A percentile compares a stretch with the other conserved stretches of the same genome.
phyloP scores from a whole-genome alignment of 53 echinoderm and acorn worm species.

The Paracentrotus lividus region DNA sequence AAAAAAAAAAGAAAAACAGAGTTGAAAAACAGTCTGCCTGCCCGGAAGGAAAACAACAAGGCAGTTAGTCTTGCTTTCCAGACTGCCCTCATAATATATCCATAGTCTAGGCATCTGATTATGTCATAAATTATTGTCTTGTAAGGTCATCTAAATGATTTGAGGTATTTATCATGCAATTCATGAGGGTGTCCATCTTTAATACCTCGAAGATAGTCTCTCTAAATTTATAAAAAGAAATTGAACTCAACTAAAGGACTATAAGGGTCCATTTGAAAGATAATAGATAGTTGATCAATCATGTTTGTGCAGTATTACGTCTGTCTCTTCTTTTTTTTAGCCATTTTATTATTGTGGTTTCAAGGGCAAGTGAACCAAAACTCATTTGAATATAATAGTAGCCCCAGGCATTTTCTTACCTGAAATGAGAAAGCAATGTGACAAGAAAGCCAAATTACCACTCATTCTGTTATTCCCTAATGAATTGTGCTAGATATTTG shows the following conservation, averaged over 20 bases:
- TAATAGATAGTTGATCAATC: not conserved
- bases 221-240: no score
- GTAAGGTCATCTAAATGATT: not conserved
- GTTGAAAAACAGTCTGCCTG: constrained; percentile 29
- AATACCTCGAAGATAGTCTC: no score
- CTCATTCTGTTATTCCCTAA: not conserved
- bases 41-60: constrained; percentile 39
- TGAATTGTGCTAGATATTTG: not conserved
- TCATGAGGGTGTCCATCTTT: not conserved
- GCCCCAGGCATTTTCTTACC: not conserved
- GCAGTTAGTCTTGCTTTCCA: not conserved
- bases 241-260: not conserved
- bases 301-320: not conserved
- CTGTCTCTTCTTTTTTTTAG: not conserved
- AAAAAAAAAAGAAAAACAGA: not conserved
- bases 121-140: not conserved
- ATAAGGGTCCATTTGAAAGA: not conserved
- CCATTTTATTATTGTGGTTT: not conserved
- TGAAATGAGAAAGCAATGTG: not conserved
- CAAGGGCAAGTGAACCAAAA: not conserved
- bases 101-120: not conserved
- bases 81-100: not conserved
- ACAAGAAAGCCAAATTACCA: not conserved
- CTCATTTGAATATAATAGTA: not conserved
- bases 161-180: not conserved